Percentiles rank a stretch among this genome's conserved stretches.
These are phyloP conservation scores for Brachyhypopomus occidentalis DNA, from an alignment of 2,113 vertebrate species.

Conservation along the genomic window DNA sequence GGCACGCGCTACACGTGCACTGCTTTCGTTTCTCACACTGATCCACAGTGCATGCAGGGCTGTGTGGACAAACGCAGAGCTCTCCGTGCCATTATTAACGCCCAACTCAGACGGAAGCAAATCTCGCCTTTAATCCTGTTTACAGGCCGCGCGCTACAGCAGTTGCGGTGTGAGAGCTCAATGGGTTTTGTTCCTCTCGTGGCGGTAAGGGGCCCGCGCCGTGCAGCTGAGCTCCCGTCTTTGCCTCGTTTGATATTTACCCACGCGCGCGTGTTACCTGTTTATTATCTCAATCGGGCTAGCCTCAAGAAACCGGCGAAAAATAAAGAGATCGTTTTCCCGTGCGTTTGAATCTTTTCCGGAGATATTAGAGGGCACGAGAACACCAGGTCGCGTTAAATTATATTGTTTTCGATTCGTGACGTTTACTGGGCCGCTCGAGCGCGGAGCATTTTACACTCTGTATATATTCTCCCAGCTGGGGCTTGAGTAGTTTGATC, in stretches of 20 bases:
- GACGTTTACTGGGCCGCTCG: slow-evolving; percentile 74
- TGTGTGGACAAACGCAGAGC: background rate
- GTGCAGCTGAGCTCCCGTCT: background rate
- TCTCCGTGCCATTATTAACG: background rate
- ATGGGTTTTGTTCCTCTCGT: no score
- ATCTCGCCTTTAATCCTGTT: no score
- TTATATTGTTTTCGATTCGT: slow-evolving; percentile 80
- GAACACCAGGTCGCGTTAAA: slow-evolving; percentile 72
- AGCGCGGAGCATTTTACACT: slow-evolving; percentile 69
- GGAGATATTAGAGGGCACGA: slow-evolving; percentile 69
- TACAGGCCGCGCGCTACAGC: no score
- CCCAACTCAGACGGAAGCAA: background rate
- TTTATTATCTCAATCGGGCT: background rate
- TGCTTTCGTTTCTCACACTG: background rate
- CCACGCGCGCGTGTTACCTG: background rate
- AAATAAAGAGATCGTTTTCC: slow-evolving; percentile 61
- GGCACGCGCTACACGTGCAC: background rate
- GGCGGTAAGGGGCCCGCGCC: background rate
- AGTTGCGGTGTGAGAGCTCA: no score
- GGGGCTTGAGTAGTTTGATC: slow-evolving; percentile 63
- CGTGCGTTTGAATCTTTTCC: slow-evolving; percentile 57
- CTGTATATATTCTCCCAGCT: slow-evolving; percentile 66
- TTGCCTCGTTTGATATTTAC: background rate
- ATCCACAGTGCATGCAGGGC: background rate
- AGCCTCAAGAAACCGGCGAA: background rate